Conservation (phyloP, 2,888 invertebrate species). For the Apamea sordens region DNA sequence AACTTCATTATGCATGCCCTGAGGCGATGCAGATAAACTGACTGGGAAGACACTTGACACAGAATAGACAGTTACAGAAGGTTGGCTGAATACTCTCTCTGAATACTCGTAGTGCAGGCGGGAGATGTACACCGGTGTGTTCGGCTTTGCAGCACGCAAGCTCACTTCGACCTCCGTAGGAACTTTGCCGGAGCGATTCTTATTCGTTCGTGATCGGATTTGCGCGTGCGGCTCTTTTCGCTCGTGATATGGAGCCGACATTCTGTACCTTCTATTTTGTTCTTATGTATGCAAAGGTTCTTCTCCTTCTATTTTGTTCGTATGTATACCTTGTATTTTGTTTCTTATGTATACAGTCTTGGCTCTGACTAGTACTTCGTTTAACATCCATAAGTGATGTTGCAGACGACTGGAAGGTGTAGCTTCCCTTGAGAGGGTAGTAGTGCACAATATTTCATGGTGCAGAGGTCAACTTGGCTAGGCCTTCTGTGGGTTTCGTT, state of each 20-base stretch:
- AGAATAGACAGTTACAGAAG: constrained; percentile 3
- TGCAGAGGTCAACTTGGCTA: neutral
- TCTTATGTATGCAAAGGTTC: too few species aligned
- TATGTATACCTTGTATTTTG: neutral
- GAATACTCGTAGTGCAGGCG: neutral
- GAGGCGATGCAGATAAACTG: constrained; percentile 51
- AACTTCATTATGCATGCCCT: constrained; percentile 49
- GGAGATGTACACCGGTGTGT: neutral
- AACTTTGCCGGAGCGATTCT: neutral
- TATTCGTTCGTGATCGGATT: too few species aligned
- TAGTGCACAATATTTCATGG: neutral
- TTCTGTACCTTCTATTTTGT: neutral
- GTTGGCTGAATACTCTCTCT: too few species aligned
- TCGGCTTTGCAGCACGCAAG: neutral
- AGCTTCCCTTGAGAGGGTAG: neutral
- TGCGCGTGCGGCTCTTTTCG: neutral
- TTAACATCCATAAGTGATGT: constrained; percentile 28
- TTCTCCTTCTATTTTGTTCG: neutral
- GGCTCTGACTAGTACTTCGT: constrained; percentile 26
- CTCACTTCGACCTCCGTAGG: neutral
- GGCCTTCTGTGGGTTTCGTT: neutral
- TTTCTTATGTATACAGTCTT: neutral
- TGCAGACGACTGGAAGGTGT: constrained; percentile 30
- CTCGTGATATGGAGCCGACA: neutral
- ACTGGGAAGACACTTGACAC: constrained; percentile 17